phyloP scores from a whole-genome alignment of 1,140 invertebrate species.

The Papilio polytes region DNA sequence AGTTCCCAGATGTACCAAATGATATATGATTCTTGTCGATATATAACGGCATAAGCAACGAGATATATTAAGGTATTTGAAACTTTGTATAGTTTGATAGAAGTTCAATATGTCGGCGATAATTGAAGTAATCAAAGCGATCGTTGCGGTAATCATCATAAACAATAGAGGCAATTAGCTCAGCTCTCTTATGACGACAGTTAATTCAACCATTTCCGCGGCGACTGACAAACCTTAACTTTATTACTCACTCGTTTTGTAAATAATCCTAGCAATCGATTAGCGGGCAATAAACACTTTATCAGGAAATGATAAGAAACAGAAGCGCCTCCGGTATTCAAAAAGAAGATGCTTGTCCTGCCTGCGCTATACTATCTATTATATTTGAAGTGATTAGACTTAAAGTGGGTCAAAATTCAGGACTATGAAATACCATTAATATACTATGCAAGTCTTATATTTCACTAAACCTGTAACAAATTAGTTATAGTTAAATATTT shows the following conservation, averaged over 20 bases:
- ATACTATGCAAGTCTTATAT: background rate
- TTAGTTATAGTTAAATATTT: background rate
- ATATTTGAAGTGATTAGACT: background rate
- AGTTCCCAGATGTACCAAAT: too few relatives aligned
- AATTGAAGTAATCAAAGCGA: constrained; percentile 27
- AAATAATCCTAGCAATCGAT: constrained; percentile 38
- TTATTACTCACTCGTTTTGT: constrained; percentile 15
- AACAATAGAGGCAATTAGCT: constrained; percentile 36
- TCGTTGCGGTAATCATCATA: constrained; percentile 27
- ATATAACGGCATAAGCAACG: too few relatives aligned
- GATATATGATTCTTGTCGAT: too few relatives aligned
- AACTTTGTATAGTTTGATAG: background rate
- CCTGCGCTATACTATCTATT: background rate
- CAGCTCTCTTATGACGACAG: constrained; percentile 33
- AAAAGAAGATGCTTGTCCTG: constrained; percentile 11
- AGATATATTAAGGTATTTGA: too few relatives aligned
- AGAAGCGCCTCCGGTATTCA: constrained; percentile 35
- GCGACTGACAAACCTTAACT: constrained; percentile 10
- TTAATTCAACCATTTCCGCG: constrained; percentile 35
- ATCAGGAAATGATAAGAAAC: constrained; percentile 39
- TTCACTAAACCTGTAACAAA: background rate
- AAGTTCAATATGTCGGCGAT: background rate
- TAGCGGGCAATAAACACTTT: constrained; percentile 36
- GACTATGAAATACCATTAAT: background rate
- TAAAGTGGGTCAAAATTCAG: background rate